A percentile compares a stretch with the other conserved stretches of the same genome.
These are phyloP conservation scores for Choreutis nemorana DNA, from an alignment of 2,888 invertebrate genomes.

Conservation along the genomic window DNA sequence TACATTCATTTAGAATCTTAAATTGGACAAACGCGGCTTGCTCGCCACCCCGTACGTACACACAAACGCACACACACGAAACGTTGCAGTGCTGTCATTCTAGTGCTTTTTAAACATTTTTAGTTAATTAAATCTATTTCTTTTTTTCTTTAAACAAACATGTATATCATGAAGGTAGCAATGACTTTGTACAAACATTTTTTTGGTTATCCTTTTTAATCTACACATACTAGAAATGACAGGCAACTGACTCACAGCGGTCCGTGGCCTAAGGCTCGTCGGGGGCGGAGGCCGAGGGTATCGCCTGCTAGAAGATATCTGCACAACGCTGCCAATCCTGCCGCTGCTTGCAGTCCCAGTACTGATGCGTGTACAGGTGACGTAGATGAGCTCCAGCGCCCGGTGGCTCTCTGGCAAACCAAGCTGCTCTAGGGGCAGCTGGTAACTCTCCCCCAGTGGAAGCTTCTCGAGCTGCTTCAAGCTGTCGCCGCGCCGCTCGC, in stretches of 20 bases:
- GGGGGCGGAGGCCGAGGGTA: constrained; percentile 1
- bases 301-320: constrained; percentile 76
- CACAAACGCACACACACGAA: too few species aligned
- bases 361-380: constrained; percentile 86
- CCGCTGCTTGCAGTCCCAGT: constrained; percentile 91
- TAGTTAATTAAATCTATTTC: too few species aligned
- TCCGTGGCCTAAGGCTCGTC: background rate
- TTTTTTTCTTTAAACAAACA: too few species aligned
- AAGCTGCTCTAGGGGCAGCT: constrained; percentile 78
- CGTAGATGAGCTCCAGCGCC: constrained; percentile 57
- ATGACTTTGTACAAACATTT: too few species aligned
- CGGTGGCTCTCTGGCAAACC: constrained; percentile 83
- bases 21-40: too few species aligned
- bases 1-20: too few species aligned
- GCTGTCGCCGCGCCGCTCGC: constrained; percentile 75
- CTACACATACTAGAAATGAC: too few species aligned
- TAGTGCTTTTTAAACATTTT: too few species aligned
- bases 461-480: constrained; percentile 82
- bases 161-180: too few species aligned
- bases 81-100: too few species aligned
- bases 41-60: too few species aligned
- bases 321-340: constrained; percentile 93
- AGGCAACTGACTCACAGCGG: background rate
- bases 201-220: too few species aligned
- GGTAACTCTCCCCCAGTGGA: constrained; percentile 72